Conservation (phyloP, 2,888 invertebrate species). For the Uloborus plumipes region DNA sequence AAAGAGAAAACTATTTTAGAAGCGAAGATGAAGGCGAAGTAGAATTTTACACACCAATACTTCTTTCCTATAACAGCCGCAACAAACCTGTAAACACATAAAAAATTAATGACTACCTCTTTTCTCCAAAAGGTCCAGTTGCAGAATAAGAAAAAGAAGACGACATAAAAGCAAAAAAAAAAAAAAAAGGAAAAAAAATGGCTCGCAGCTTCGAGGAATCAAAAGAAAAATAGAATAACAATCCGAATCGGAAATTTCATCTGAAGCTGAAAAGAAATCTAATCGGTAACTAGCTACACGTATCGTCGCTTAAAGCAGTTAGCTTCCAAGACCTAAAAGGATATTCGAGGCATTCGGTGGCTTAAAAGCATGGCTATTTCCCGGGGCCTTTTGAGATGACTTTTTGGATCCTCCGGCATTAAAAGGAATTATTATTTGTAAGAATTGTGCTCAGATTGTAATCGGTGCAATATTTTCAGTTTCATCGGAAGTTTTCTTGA, state of each 20-base stretch:
- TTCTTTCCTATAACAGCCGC: too few relatives aligned
- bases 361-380: conserved; percentile 21
- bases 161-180: background rate
- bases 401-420: too few relatives aligned
- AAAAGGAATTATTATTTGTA: too few relatives aligned
- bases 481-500: too few relatives aligned
- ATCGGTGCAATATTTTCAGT: too few relatives aligned
- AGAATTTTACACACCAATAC: too few relatives aligned
- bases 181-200: conserved; percentile 5
- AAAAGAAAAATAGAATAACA: conserved; percentile 5
- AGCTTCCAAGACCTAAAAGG: background rate
- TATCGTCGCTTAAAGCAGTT: conserved; percentile 12
- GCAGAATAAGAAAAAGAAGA: background rate
- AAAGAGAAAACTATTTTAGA: too few relatives aligned
- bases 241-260: conserved; percentile 23
- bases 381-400: background rate
- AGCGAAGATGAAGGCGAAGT: too few relatives aligned
- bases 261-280: conserved; percentile 24
- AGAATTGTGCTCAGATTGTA: too few relatives aligned
- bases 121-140: too few relatives aligned
- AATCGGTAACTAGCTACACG: conserved; percentile 17
- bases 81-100: too few relatives aligned
- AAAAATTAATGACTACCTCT: too few relatives aligned
- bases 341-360: background rate
- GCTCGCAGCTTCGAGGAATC: background rate